Evolutionary conservation across 2,113 vertebrate genomes (phyloP).

Genomic region (Salvelinus sp.): DNA sequence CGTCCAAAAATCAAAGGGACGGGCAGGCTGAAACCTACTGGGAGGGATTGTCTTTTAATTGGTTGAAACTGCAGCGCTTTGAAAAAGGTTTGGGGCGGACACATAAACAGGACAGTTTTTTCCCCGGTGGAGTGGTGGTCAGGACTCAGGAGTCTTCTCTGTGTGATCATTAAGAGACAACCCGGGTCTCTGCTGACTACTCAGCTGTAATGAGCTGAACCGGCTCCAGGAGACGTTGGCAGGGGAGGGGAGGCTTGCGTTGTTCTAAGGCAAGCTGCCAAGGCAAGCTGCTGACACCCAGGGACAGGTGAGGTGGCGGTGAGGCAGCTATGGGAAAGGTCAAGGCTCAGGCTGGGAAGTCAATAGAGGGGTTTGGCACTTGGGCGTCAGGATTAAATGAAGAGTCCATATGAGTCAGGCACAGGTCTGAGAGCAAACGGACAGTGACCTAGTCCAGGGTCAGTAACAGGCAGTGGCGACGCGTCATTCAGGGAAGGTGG

Average conservation of each 20-base stretch:
- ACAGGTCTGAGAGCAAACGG: background rate
- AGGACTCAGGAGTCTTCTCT: conserved; percentile 39
- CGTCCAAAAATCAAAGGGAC: conserved; percentile 40
- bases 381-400: background rate
- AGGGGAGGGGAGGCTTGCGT: conserved; percentile 29
- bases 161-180: conserved; percentile 57
- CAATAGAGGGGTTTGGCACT: background rate
- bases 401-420: background rate
- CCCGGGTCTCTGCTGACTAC: conserved; percentile 51
- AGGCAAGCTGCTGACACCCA: background rate
- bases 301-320: background rate
- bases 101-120: background rate
- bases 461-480: background rate
- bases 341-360: background rate
- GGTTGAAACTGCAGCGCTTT: conserved; percentile 62
- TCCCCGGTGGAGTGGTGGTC: background rate
- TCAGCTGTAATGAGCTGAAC: conserved; percentile 60
- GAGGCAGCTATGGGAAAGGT: background rate
- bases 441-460: background rate
- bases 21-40: conserved; percentile 31
- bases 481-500: no score
- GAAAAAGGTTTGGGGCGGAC: conserved; percentile 45
- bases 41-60: conserved; percentile 73
- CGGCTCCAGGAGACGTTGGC: conserved; percentile 35
- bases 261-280: background rate